Evolutionary conservation across 2,113 vertebrate species (phyloP).

Genomic region (Bujurquina vittata): DNA sequence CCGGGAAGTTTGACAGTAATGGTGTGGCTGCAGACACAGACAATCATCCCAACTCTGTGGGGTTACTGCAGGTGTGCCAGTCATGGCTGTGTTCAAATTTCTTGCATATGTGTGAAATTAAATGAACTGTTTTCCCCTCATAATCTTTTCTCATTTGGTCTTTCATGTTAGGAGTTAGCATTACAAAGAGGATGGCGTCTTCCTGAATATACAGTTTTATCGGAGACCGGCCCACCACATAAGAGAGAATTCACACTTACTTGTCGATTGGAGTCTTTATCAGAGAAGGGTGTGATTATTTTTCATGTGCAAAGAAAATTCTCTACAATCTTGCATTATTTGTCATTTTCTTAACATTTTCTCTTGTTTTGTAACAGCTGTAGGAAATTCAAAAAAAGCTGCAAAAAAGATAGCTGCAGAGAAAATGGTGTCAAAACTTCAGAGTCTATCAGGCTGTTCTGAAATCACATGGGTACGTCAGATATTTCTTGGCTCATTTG

Average conservation of each 20-base stretch:
- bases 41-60: conserved; percentile 74
- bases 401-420: conserved; percentile 85
- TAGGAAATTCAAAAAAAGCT: conserved; percentile 85
- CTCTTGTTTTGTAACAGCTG: conserved; percentile 68
- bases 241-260: conserved; percentile 88
- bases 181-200: conserved; percentile 88
- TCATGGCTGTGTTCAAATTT: background rate
- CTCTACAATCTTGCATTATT: background rate
- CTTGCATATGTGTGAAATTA: background rate
- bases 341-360: background rate
- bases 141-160: background rate
- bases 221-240: conserved; percentile 86
- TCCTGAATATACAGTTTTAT: conserved; percentile 86
- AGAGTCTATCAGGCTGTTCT: conserved; percentile 81
- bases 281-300: conserved; percentile 83
- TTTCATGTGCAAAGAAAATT: background rate
- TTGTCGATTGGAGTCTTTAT: conserved; percentile 85
- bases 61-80: conserved; percentile 76
- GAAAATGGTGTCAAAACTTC: conserved; percentile 83
- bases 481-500: background rate
- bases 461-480: conserved; percentile 85
- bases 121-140: background rate
- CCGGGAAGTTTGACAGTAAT: conserved; percentile 62
- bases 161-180: conserved; percentile 82
- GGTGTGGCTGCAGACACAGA: conserved; percentile 55